phyloP scores from a whole-genome alignment of 2,797 vertebrate genomes.

The Hirundo rustica region DNA sequence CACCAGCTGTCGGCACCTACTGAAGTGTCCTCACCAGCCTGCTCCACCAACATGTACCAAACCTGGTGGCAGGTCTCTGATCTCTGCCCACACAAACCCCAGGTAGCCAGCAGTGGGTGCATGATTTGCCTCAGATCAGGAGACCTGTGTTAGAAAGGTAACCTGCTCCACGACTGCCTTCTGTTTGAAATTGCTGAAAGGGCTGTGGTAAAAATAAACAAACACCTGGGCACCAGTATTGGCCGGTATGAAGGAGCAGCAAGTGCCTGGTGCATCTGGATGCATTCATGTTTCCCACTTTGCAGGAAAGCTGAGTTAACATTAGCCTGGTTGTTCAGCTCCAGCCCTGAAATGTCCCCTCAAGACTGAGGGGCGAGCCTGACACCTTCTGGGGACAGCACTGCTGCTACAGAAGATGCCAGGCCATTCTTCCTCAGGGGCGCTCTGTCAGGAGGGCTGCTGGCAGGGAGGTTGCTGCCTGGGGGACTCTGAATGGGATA shows the following conservation, averaged over 20 bases:
- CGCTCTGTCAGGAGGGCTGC: background rate
- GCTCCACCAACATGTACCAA: background rate
- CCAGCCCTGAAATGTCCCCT: background rate
- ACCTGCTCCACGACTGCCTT: background rate
- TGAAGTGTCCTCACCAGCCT: background rate
- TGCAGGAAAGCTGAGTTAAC: background rate
- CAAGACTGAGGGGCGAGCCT: slow-evolving; percentile 17
- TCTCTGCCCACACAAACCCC: background rate
- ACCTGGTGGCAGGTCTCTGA: background rate
- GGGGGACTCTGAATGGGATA: too few species aligned
- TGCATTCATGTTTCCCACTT: background rate
- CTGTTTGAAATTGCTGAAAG: background rate
- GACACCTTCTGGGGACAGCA: slow-evolving; percentile 31
- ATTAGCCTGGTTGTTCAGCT: background rate
- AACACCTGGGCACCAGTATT: background rate
- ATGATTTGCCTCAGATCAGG: background rate
- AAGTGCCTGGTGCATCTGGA: background rate
- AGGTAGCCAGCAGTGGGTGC: background rate
- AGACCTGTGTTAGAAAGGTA: background rate
- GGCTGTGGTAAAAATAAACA: background rate
- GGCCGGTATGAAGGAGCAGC: background rate
- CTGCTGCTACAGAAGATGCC: background rate
- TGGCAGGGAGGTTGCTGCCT: background rate
- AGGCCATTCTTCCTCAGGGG: background rate
- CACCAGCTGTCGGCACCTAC: background rate